A percentile compares a stretch with the other conserved stretches of the same genome.
Conservation (phyloP, 1,140 invertebrate species). For the Drosophila dunni region DNA sequence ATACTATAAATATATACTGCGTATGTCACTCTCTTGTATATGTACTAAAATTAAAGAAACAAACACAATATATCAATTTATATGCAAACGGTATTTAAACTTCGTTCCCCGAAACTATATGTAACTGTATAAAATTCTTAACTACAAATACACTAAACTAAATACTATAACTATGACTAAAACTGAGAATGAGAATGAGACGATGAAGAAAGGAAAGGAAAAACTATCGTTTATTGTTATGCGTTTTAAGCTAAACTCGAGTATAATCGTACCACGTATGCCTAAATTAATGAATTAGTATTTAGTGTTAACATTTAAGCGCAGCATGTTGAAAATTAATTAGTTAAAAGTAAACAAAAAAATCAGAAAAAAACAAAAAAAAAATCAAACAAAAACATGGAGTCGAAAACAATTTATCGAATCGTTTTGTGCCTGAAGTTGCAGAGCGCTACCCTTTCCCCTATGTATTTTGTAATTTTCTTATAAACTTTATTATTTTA, state of each 20-base stretch:
- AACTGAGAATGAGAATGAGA: slow-evolving; percentile 5
- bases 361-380: slow-evolving; percentile 36
- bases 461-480: slow-evolving; percentile 73
- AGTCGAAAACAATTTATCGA: slow-evolving; percentile 56
- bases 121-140: slow-evolving; percentile 62
- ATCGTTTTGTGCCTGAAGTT: slow-evolving; percentile 70
- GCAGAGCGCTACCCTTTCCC: slow-evolving; percentile 55
- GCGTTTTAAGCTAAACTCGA: slow-evolving; percentile 79
- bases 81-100: slow-evolving; percentile 59
- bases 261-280: slow-evolving; percentile 62
- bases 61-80: slow-evolving; percentile 49
- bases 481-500: slow-evolving; percentile 78
- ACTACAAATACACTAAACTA: background rate
- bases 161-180: slow-evolving; percentile 13
- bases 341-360: slow-evolving; percentile 44
- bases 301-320: slow-evolving; percentile 62
- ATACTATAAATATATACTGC: slow-evolving; percentile 39
- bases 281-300: slow-evolving; percentile 71
- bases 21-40: slow-evolving; percentile 66
- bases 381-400: slow-evolving; percentile 38
- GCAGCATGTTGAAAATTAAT: slow-evolving; percentile 75
- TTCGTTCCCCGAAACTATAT: slow-evolving; percentile 67
- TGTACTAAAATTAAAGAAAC: slow-evolving; percentile 57
- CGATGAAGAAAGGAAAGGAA: slow-evolving; percentile 6
- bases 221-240: slow-evolving; percentile 76